phyloP scores from a whole-genome alignment of 2,113 vertebrate genomes.

The Nycticorax nycticorax region DNA sequence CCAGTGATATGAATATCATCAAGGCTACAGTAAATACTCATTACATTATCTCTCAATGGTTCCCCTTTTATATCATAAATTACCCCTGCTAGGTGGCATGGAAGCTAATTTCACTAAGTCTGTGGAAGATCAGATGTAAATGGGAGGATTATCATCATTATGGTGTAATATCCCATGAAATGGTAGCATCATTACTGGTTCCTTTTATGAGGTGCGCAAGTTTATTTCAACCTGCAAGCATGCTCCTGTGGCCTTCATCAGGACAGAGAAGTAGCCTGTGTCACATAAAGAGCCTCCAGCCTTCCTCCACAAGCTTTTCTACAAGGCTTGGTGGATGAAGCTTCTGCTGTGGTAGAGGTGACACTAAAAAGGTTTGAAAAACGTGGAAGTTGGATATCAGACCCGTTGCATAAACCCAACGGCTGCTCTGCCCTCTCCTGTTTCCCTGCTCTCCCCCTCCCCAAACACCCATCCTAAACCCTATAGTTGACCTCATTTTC shows the following conservation, averaged over 20 bases:
- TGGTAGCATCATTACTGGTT: constrained; percentile 93
- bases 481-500: constrained; percentile 73
- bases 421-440: not conserved
- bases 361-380: constrained; percentile 39
- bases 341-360: constrained; percentile 29
- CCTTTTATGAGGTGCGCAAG: constrained; percentile 89
- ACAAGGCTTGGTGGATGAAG: not conserved
- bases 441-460: not conserved
- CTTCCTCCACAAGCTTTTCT: constrained; percentile 41
- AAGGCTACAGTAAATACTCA: constrained; percentile 85
- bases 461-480: constrained; percentile 29
- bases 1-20: constrained; percentile 79
- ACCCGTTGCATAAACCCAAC: not conserved
- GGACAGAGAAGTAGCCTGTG: constrained; percentile 58
- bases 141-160: constrained; percentile 97
- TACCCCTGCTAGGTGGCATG: constrained; percentile 88
- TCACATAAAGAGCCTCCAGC: constrained; percentile 27
- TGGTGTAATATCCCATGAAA: constrained; percentile 99
- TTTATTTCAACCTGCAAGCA: constrained; percentile 79
- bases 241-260: constrained; percentile 72
- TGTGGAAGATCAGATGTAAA: constrained; percentile 95
- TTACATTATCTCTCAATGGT: constrained; percentile 87
- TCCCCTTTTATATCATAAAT: constrained; percentile 91
- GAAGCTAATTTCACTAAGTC: constrained; percentile 90
- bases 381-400: not conserved